Base-by-base conservation (phyloP, 2,113 vertebrate genomes). In the Hoplias malabaricus region DNA sequence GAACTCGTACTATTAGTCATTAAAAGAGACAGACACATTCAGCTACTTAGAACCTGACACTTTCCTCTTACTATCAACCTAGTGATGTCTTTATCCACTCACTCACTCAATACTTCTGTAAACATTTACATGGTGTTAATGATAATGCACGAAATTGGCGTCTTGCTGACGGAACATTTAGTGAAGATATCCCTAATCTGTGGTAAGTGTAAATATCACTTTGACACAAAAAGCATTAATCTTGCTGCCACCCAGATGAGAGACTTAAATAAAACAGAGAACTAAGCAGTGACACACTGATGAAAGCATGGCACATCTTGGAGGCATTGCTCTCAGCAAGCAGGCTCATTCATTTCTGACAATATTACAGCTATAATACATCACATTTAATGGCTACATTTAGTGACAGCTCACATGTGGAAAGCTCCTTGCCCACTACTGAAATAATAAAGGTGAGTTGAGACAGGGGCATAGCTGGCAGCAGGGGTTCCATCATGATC, bases 201-300 rank as follows among this genome's bases (percentile, higher is more conserved):
- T 66, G 53, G 68, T 67, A 42, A 75, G 40, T 53, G 25, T 16
- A 75, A 68, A 82, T 31, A 79, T 59, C 23, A 65, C 66, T 57
- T 71, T 79, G 76, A 75, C 76, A 75, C 48, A 9, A 31, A 61
- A 29, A 38, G 40, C 72, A 79, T 75, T 72, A 59, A 54, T 82
- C 48, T 59, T 75, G 23, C 38, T 76, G 61, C 31, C 73, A 75
- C 59, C 67, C 38, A 42, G 48, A 33, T 34, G 21, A 67, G 19
- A 78, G 77, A 62, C 31, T 29, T 34, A 72, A 67, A 61, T 40
- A 75, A 80, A 69, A 29, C 63, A 69, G 65, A 57, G 40, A 36
- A 59, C 16, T 27, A 50, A 38, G 50, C 10, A 48, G 23, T 61
- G 43, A 40, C 31, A 74, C 13, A 68, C 53, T 73, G 27, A 21